Percentiles rank a stretch among this genome's conserved stretches.
phyloP scores from a whole-genome alignment of 64 coral and sea anemone genomes.

The Montipora efflorescens region DNA sequence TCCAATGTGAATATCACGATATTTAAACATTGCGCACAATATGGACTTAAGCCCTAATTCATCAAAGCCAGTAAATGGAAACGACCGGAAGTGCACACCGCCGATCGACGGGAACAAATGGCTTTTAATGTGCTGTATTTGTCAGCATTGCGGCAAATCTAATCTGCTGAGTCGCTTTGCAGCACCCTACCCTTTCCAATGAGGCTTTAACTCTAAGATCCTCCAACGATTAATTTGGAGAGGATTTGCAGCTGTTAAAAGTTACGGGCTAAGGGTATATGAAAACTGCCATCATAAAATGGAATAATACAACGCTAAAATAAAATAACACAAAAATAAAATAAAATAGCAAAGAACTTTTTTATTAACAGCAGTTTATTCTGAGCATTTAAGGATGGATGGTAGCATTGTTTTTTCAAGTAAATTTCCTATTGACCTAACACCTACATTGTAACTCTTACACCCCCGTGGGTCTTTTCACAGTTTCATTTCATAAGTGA shows the following conservation, averaged over 20 bases:
- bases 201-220: not conserved
- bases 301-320: not conserved
- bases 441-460: not conserved
- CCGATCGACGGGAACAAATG: not conserved
- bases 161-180: too few relatives aligned
- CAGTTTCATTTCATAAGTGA: constrained; percentile 12
- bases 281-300: not conserved
- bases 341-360: not conserved
- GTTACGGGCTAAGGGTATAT: not conserved
- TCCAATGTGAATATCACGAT: not conserved
- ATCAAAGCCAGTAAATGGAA: not conserved
- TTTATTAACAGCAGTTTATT: not conserved
- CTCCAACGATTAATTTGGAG: not conserved
- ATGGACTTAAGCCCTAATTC: not conserved
- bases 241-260: not conserved
- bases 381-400: not conserved
- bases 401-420: not conserved
- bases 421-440: too few relatives aligned
- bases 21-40: constrained; percentile 21
- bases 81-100: constrained; percentile 4
- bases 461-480: not conserved
- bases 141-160: not conserved
- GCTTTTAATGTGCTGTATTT: not conserved
- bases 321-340: not conserved
- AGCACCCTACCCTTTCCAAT: not conserved